Evolutionary conservation across 2,888 invertebrate species (phyloP).

Genomic region (Synergus umbraculus): DNA sequence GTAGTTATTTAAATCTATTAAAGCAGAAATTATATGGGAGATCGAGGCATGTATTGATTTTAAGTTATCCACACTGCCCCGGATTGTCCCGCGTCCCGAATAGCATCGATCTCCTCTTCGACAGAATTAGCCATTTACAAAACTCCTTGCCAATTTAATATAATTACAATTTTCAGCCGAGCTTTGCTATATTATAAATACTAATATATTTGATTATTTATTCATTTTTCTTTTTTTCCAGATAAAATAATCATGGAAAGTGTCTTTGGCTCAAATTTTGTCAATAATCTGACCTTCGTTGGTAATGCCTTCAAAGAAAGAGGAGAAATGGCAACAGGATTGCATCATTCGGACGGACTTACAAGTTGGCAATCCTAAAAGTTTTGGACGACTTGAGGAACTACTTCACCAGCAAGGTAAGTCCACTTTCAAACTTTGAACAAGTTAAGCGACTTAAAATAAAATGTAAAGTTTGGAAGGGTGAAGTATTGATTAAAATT

Average conservation of each 20-base stretch:
- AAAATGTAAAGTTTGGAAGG: background rate
- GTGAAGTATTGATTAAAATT: background rate
- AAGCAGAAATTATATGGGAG: too few relatives aligned
- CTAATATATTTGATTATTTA: too few relatives aligned
- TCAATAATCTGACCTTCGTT: slow-evolving; percentile 33
- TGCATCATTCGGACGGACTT: slow-evolving; percentile 44
- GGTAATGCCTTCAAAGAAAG: slow-evolving; percentile 45
- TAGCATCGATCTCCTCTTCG: too few relatives aligned
- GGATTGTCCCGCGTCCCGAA: too few relatives aligned
- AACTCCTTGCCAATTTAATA: too few relatives aligned
- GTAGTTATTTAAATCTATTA: background rate
- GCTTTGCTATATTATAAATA: too few relatives aligned
- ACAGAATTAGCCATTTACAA: too few relatives aligned
- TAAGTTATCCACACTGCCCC: too few relatives aligned
- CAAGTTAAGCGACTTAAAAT: background rate
- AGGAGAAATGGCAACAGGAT: slow-evolving; percentile 45
- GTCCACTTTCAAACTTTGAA: slow-evolving; percentile 1
- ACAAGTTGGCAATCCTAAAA: slow-evolving; percentile 20
- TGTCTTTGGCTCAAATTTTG: slow-evolving; percentile 37
- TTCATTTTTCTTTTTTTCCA: background rate
- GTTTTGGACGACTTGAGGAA: slow-evolving; percentile 45
- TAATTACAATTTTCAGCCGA: too few relatives aligned
- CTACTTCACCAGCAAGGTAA: slow-evolving; percentile 45
- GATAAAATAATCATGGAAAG: background rate
- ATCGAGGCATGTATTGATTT: too few relatives aligned